Evolutionary conservation across 2,888 invertebrate species (phyloP), one percentile per base, ranked within the genome.

Genomic region (Morpho deidamia): DNA sequence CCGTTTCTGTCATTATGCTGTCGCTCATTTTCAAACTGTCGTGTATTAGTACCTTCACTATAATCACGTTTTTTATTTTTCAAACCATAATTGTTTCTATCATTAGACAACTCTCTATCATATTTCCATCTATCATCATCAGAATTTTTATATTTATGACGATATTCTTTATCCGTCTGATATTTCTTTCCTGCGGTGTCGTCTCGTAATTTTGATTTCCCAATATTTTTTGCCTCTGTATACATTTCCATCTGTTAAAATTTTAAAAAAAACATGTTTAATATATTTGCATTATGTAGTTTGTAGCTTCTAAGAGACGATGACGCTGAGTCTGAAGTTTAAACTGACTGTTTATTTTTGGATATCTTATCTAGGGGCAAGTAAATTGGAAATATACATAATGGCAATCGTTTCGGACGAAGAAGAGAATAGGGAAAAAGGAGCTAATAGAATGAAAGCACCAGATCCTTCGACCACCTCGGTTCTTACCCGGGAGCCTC

Each of bases 161-260:
- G 45, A 8, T 47, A 8, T 10, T 47, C 12, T 11, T 38, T 37
- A 32, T 39, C 35, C n/a, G 33, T 42, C 7, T 11, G n/a, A 44
- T 11, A 12, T 33, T 39, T 43, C 7, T 11, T 23, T 7, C 45
- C 9, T 23, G 23, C 3, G 1, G 14, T 44, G 33, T 48, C n/a
- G 38, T 8, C 32, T 5, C n/a, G 8, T 34, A 12, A 11, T 14
- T 52, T 44, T 32, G 10, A 11, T 34, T 54, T 40, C 5, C 14
- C 4, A 38, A 47, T 42, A 12, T 11, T 9, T 11, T 38, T 44
- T 42, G 45, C 14, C 46, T 52, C 58, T 5, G 33, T 44, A 8
- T 51, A 56, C 38, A 73, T 45, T 44, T 79, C 80, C 81, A 80
- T 81, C 81, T 80, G 42, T 44, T 44, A 34, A 40, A 23, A n/a